phyloP scores from a whole-genome alignment of 2,797 vertebrate species.

The Hipposideros larvatus region DNA sequence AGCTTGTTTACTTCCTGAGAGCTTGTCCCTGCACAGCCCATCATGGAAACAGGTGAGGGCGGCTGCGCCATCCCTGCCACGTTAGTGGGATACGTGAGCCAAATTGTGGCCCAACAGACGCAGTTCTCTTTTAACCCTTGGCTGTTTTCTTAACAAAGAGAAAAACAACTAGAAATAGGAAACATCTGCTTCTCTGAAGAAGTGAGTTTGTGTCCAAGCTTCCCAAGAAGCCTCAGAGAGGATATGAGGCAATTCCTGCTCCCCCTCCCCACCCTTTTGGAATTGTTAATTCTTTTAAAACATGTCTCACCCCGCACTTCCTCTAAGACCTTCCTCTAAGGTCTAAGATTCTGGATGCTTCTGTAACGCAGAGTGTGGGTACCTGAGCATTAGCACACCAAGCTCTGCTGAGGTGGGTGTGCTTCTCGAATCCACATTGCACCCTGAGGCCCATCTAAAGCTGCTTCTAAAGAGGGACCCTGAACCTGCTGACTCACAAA shows the following conservation, averaged over 20 bases:
- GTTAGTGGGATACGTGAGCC: not conserved
- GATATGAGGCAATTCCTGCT: not conserved
- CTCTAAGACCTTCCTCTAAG: not conserved
- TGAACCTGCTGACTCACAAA: constrained; percentile 68
- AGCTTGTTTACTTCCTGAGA: constrained; percentile 72
- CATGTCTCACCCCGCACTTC: not conserved
- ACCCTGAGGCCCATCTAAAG: not conserved
- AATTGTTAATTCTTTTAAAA: constrained; percentile 49
- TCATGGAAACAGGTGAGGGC: constrained; percentile 62
- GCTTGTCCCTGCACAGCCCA: constrained; percentile 1
- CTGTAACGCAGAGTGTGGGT: not conserved
- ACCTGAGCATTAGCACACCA: not conserved
- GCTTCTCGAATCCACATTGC: not conserved
- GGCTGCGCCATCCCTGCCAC: not conserved
- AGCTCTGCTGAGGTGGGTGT: not conserved
- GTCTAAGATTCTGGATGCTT: not conserved
- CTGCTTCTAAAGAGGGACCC: constrained; percentile 64
- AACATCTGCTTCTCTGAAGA: not conserved
- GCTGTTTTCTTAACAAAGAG: constrained; percentile 64
- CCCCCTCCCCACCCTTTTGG: not conserved
- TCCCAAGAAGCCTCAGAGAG: not conserved
- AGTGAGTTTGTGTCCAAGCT: not conserved
- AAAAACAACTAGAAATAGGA: constrained; percentile 42
- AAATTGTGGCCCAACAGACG: constrained; percentile 26
- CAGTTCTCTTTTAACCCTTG: constrained; percentile 50